These are phyloP conservation scores for Mus spretus DNA, from an alignment of 2,797 vertebrate genomes.

Conservation along the genomic window DNA sequence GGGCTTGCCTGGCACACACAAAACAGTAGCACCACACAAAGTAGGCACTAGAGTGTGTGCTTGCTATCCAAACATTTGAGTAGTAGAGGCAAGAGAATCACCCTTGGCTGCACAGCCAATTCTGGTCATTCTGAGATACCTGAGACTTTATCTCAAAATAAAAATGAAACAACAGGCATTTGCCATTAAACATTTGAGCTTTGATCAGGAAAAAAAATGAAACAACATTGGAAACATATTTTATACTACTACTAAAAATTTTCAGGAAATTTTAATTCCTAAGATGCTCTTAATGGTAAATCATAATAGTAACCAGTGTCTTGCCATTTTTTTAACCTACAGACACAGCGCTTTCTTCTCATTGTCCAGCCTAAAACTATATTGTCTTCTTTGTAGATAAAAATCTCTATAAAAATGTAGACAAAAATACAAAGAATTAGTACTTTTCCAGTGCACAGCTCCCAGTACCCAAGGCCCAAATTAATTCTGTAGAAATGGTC, in stretches of 20 bases:
- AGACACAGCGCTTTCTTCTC: neutral
- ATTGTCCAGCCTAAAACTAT: neutral
- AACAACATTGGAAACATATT: neutral
- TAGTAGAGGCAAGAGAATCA: neutral
- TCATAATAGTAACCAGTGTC: neutral
- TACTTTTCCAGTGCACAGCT: neutral
- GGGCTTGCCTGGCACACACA: neutral
- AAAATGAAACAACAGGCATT: neutral
- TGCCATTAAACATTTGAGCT: too few relatives aligned
- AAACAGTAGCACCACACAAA: neutral
- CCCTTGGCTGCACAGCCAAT: neutral
- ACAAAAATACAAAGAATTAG: neutral
- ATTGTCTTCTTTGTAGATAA: neutral
- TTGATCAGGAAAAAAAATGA: neutral
- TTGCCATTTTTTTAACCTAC: neutral
- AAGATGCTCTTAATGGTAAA: neutral
- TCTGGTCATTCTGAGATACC: too few relatives aligned
- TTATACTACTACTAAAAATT: neutral
- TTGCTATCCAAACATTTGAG: neutral
- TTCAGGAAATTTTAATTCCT: slow-evolving; percentile 22
- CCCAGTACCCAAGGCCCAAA: neutral
- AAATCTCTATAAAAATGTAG: neutral
- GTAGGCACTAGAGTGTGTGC: too few relatives aligned
- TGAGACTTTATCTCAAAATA: neutral
- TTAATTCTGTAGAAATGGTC: slow-evolving; percentile 12